Evolutionary conservation across 2,113 vertebrate species (phyloP), one percentile per base, ranked within the genome.

Genomic region (Pedetes capensis): DNA sequence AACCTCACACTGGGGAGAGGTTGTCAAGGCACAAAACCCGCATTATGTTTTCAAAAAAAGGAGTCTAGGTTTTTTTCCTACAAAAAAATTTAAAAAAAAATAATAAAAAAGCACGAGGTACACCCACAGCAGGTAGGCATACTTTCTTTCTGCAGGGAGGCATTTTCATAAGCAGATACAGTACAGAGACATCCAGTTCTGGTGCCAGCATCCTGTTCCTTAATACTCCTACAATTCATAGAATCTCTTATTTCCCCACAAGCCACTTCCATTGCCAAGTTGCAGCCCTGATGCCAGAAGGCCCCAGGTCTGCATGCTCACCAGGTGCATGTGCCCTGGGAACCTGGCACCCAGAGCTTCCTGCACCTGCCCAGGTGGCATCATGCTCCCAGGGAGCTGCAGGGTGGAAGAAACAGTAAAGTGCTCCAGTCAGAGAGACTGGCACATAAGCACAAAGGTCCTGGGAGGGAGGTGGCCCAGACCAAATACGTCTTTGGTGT

Each of bases 1-100:
- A 89, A 96, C 63, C 79, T 92, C 53, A 53, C 27, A 14, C 47
- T 63, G 55, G 94, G 76, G 59, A 95, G 94, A 97, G 96, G 96
- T 44, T 89, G 72, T 95, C 92, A 98, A 98, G 97, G 98, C 97
- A 98, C 97, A 96, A 97, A 97, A 97, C 82, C 94, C 86, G 61
- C 9, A 94, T 93, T 91, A 64, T 68, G 53, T 93, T 87, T 85
- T 88, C 85, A 93, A 89, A 94, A 49, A 93, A 95, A 86, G 85
- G 78, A 92, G 93, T 47, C 64, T 91, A 85, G 59, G n/a, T 49
- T 90, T 88, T 79, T 86, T 42, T 63, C 42, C 83, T 97, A 92
- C 29, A 83, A 94, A 90, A 83, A 91, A 59, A 42, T 37, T 88
- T 12, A 79, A 47, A 55, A 86, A 93, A 64, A 8, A 42, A 68